Conservation (phyloP, 2,113 vertebrate genomes). For the Hemiprocne comata region DNA sequence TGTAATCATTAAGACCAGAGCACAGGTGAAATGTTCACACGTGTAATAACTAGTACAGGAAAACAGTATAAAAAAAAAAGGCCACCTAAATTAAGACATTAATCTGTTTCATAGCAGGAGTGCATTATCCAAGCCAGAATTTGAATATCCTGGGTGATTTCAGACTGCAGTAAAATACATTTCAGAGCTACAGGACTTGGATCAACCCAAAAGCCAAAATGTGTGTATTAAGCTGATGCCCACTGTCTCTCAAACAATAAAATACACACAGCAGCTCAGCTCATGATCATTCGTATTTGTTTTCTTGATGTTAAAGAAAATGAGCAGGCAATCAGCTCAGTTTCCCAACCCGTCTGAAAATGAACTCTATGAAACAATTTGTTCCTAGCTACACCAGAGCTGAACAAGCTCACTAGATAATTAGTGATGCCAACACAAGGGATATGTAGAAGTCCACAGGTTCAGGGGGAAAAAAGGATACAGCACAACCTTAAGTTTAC, state of each 20-base stretch:
- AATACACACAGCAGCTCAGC: not conserved
- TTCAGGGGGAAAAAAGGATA: not conserved
- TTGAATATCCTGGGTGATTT: not conserved
- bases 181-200: not conserved
- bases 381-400: not conserved
- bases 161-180: not conserved
- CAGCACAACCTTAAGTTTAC: not conserved
- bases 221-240: not conserved
- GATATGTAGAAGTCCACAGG: not conserved
- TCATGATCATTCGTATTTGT: not conserved
- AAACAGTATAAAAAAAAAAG: not conserved
- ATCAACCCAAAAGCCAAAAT: not conserved
- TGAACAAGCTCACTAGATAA: not conserved
- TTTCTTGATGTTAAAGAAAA: not conserved
- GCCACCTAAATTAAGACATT: not conserved
- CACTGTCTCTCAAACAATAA: not conserved
- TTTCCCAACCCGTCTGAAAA: not conserved
- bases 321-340: not conserved
- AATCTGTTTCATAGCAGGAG: not conserved
- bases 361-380: not conserved
- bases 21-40: rapidly evolving
- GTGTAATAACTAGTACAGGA: rapidly evolving
- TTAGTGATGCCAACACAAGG: not conserved
- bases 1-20: not conserved
- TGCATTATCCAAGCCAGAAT: not conserved